These are phyloP conservation scores for Chironomus striatipennis DNA, from an alignment of 1,140 invertebrate species.

Conservation along the genomic window DNA sequence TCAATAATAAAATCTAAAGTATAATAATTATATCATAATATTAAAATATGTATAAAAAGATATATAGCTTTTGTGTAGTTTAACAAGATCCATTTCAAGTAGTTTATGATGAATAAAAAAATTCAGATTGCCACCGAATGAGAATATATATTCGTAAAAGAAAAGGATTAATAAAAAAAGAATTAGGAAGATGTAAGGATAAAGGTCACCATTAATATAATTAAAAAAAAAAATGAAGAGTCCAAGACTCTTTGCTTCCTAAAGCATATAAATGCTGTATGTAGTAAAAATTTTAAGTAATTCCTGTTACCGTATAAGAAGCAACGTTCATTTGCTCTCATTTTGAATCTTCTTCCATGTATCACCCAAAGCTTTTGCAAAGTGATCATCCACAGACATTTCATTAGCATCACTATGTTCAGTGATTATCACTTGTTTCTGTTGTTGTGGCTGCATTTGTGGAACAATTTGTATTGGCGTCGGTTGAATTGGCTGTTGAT, in stretches of 20 bases:
- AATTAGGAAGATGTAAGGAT: no score
- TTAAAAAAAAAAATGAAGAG: no score
- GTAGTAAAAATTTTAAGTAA: background rate
- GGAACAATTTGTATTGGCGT: conserved; percentile 28
- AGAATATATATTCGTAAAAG: background rate
- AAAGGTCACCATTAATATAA: no score
- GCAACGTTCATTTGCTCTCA: background rate
- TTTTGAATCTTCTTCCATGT: conserved; percentile 78
- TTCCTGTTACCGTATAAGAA: background rate
- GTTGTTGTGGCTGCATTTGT: conserved; percentile 28
- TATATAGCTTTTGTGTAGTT: no score
- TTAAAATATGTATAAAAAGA: no score
- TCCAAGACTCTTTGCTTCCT: background rate
- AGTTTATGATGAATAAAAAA: background rate
- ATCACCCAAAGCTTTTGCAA: conserved; percentile 82
- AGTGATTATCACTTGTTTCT: conserved; percentile 34
- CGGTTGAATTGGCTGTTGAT: conserved; percentile 34
- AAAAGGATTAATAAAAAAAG: no score
- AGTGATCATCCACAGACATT: conserved; percentile 83
- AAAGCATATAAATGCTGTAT: no score
- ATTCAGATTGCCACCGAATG: background rate
- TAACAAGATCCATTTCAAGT: background rate
- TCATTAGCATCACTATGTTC: conserved; percentile 43
- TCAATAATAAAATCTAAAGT: no score
- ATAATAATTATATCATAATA: no score